Evolutionary conservation across 2,113 vertebrate species (phyloP).

Genomic region (Corythornis madagascariensis): DNA sequence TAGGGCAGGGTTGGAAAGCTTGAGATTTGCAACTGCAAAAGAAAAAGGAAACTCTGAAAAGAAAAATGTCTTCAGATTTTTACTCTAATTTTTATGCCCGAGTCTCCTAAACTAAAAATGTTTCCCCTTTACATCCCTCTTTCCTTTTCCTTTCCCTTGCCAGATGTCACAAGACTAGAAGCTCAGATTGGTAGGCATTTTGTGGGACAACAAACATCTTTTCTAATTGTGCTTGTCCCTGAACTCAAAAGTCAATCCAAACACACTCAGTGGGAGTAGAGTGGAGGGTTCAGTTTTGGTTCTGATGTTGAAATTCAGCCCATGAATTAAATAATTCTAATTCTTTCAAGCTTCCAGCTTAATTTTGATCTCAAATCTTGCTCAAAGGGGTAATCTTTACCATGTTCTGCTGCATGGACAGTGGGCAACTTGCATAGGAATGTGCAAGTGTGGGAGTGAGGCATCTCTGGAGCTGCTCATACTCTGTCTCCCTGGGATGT

Average conservation of each 20-base stretch:
- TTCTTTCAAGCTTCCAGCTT: neutral
- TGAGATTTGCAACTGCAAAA: neutral
- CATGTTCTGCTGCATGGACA: neutral
- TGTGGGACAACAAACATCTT: neutral
- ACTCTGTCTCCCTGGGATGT: neutral
- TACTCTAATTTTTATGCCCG: neutral
- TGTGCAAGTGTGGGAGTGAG: neutral
- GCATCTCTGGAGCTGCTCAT: neutral
- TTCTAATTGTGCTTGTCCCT: neutral
- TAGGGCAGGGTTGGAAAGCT: neutral
- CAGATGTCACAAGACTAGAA: neutral
- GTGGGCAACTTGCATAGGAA: neutral
- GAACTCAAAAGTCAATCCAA: neutral
- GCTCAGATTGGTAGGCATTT: neutral
- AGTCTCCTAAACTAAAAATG: neutral
- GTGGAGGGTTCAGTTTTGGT: neutral
- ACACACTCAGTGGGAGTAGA: neutral
- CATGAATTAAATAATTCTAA: neutral
- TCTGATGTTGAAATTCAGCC: neutral
- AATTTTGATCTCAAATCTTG: neutral
- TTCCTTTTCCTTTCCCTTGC: neutral
- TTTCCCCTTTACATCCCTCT: neutral
- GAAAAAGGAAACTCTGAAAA: too few relatives aligned
- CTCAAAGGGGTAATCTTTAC: neutral
- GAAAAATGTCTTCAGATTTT: neutral